Percentiles rank a stretch among this genome's conserved stretches.
These are phyloP conservation scores for Hesperia comma DNA, from an alignment of 2,888 invertebrate genomes.

Conservation along the genomic window DNA sequence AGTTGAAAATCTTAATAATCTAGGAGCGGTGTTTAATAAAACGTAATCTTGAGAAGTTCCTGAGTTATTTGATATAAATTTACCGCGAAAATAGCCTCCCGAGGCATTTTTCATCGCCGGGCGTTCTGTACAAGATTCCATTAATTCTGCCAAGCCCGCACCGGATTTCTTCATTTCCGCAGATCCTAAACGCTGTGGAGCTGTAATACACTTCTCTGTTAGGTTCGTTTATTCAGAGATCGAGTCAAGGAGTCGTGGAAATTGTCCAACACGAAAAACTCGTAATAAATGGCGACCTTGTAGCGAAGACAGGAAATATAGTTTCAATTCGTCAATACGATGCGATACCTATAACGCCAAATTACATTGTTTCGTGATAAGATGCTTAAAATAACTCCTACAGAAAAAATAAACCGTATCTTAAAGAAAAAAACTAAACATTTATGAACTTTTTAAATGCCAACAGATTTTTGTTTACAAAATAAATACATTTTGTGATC, in stretches of 20 bases:
- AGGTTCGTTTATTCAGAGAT: constrained; percentile 27
- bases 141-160: constrained; percentile 56
- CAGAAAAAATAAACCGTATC: not conserved
- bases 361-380: no score
- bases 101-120: constrained; percentile 52
- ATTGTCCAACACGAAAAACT: constrained; percentile 3
- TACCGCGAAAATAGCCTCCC: constrained; percentile 48
- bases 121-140: constrained; percentile 59
- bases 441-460: no score
- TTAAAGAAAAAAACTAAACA: not conserved
- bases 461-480: no score
- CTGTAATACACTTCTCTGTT: constrained; percentile 42
- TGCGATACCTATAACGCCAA: not conserved
- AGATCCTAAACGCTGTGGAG: constrained; percentile 48
- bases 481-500: no score
- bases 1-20: constrained; percentile 33
- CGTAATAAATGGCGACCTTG: not conserved
- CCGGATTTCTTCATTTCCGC: constrained; percentile 75
- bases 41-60: constrained; percentile 35
- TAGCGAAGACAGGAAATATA: not conserved
- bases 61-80: constrained; percentile 39
- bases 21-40: constrained; percentile 33
- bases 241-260: constrained; percentile 19
- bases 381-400: not conserved
- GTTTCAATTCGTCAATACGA: not conserved